Evolutionary conservation across 1,140 invertebrate genomes (phyloP), one percentile per base, ranked within the genome.

Genomic region (Temnothorax curvispinosus): DNA sequence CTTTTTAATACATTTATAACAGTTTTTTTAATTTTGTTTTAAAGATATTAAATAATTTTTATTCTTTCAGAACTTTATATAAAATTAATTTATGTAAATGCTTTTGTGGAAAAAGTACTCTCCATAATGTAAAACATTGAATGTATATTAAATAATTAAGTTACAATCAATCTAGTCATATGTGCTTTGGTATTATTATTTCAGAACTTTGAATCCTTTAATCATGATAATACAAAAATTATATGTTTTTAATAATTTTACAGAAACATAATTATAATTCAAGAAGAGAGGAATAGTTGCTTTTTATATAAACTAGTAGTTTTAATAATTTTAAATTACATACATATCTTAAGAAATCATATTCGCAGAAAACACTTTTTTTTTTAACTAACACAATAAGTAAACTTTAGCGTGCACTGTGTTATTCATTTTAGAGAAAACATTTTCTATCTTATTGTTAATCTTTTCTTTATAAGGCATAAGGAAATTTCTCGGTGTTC

Each of bases 111-210:
- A 72, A 50, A 54, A 3, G 32, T 4, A 27, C 13, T 72, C n/a
- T 52, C 15, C 0, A 47, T 47, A 15, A 71, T 32, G 3, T 15
- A 71, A 71, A 71, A 50, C 32, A 52, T 50, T 71, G 32, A 3
- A 71, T 35, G 15, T n/a, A 64, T 11, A 52, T 35, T 71, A 1
- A 72, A 72, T 52, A 54, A 72, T 72, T n/a, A 52, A 50, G 13
- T 52, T 2, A 35, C 9, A 54, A 7, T 54, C 8, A n/a, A 35
- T 72, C 15, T 54, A 54, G 0, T 8, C 3, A 3, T 52, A 4
- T 52, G 35, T 72, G 35, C 35, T 5, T 52, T 9, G 6, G 44
- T 47, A 0, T 74, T 71, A 27, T 67, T 52, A n/a, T 35, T 74
- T 74, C 18, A 38, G 13, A 38, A 35, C 27, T 72, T 54, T 72